phyloP scores from a whole-genome alignment of 2,888 invertebrate genomes.

The Eilema sororculum region DNA sequence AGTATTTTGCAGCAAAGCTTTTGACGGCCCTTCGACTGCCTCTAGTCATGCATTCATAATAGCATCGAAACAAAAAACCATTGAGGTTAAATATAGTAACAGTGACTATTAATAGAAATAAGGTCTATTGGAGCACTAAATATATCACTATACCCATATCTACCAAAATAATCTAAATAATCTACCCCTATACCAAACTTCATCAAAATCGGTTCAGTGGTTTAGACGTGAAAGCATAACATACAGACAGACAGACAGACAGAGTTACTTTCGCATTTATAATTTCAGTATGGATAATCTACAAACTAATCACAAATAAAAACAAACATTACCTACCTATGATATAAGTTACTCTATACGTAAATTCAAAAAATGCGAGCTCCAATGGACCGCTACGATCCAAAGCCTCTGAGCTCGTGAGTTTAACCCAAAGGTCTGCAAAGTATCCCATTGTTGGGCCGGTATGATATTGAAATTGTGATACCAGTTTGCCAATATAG shows the following conservation, averaged over 20 bases:
- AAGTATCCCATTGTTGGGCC: constrained; percentile 57
- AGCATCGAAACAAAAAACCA: too few species aligned
- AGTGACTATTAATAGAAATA: too few species aligned
- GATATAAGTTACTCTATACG: constrained; percentile 71
- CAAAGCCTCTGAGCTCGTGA: constrained; percentile 70
- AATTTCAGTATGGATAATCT: too few species aligned
- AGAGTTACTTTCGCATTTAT: too few species aligned
- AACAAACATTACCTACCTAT: constrained; percentile 67
- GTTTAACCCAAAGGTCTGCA: constrained; percentile 59
- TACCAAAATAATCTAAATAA: too few species aligned
- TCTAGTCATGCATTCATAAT: too few species aligned
- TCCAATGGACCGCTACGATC: constrained; percentile 68
- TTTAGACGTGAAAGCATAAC: too few species aligned
- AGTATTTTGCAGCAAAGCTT: neutral
- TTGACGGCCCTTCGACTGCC: too few species aligned
- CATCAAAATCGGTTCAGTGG: too few species aligned
- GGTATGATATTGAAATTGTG: constrained; percentile 15
- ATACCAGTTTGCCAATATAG: constrained; percentile 5
- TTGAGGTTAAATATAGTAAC: too few species aligned
- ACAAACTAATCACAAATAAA: neutral
- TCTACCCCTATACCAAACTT: too few species aligned
- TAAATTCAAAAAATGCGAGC: constrained; percentile 71
- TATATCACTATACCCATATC: neutral
- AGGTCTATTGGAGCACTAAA: neutral
- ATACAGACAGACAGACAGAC: too few species aligned